phyloP scores from a whole-genome alignment of 2,113 vertebrate genomes.

The Anolis carolinensis region DNA sequence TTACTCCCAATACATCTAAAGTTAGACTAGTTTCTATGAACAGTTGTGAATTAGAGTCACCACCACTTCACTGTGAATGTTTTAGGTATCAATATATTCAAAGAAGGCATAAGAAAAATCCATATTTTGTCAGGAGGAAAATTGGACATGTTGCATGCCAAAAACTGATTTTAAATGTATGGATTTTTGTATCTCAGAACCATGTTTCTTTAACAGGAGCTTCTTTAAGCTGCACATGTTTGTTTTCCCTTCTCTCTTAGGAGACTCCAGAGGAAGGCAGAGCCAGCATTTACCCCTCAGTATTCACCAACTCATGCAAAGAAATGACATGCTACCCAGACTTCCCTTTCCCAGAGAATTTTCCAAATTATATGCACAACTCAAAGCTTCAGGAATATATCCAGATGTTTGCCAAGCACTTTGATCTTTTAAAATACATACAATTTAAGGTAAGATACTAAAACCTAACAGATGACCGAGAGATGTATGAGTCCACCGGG shows the following conservation, averaged over 20 bases:
- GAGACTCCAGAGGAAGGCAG: conserved; percentile 75
- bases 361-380: conserved; percentile 85
- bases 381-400: conserved; percentile 80
- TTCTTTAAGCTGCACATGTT: neutral
- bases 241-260: conserved; percentile 65
- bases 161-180: neutral
- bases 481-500: neutral
- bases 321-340: conserved; percentile 91
- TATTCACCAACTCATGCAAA: conserved; percentile 88
- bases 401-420: conserved; percentile 77
- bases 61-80: neutral
- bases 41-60: neutral
- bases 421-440: conserved; percentile 79
- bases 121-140: neutral
- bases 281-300: conserved; percentile 82
- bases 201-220: neutral
- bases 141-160: neutral
- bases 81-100: neutral
- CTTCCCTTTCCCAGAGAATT: conserved; percentile 84
- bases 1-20: neutral
- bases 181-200: neutral
- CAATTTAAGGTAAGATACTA: conserved; percentile 79
- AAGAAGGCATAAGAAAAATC: neutral
- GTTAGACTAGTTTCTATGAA: neutral
- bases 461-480: neutral